Percentiles rank a stretch among this genome's conserved stretches.
phyloP scores from a whole-genome alignment of 2,797 vertebrate species.

The Sebastolobus alascanus region DNA sequence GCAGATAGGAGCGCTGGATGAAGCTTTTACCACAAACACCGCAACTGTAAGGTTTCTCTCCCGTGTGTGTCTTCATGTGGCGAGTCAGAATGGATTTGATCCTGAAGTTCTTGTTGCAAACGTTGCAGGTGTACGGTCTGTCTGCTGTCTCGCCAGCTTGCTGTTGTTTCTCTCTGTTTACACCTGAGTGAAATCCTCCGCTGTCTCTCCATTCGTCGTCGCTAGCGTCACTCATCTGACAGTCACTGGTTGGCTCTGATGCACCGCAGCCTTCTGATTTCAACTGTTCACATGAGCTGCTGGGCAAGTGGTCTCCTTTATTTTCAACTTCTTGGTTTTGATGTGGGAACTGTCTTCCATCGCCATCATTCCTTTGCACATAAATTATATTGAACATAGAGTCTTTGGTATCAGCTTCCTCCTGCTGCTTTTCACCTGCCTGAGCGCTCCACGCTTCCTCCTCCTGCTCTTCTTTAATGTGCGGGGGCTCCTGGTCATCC shows the following conservation, averaged over 20 bases:
- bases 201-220: slow-evolving; percentile 35
- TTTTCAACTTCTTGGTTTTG: slow-evolving; percentile 4
- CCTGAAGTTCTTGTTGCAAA: slow-evolving; percentile 61
- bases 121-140: slow-evolving; percentile 46
- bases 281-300: slow-evolving; percentile 28
- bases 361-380: slow-evolving; percentile 39
- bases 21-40: slow-evolving; percentile 56
- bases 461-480: slow-evolving; percentile 55
- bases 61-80: slow-evolving; percentile 64
- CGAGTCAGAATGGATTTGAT: slow-evolving; percentile 65
- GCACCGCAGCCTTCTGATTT: slow-evolving; percentile 7
- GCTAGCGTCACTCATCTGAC: slow-evolving; percentile 29
- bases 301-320: not conserved
- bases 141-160: not conserved
- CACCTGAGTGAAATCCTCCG: not conserved
- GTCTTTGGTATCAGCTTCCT: slow-evolving; percentile 41
- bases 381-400: slow-evolving; percentile 63
- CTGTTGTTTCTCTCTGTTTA: not conserved
- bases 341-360: not conserved
- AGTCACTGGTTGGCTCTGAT: slow-evolving; percentile 26
- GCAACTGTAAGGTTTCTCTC: slow-evolving; percentile 65
- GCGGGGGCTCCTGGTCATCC: not conserved
- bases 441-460: slow-evolving; percentile 25
- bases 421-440: slow-evolving; percentile 16
- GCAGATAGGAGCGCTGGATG: slow-evolving; percentile 63